A percentile compares a stretch with the other conserved stretches of the same genome.
These are phyloP conservation scores for Baccha elongata DNA, from an alignment of 2,888 invertebrate genomes.

Conservation along the genomic window DNA sequence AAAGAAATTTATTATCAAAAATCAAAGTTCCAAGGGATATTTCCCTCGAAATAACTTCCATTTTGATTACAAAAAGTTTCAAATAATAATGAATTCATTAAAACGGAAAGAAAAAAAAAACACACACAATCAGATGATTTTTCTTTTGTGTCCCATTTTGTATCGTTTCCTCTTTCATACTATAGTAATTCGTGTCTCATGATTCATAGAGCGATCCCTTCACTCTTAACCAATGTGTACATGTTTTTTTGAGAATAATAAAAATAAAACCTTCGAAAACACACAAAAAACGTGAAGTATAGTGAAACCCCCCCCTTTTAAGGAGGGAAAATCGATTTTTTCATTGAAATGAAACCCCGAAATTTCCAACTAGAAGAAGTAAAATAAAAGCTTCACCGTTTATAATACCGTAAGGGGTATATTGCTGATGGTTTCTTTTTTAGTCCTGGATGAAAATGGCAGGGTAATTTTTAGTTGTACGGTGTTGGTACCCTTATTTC, in stretches of 20 bases:
- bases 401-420: not conserved
- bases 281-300: not conserved
- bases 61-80: conserved; percentile 7
- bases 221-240: conserved; percentile 24
- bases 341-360: conserved; percentile 29
- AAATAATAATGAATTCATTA: conserved; percentile 14
- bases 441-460: conserved; percentile 26
- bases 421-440: conserved; percentile 23
- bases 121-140: conserved; percentile 30
- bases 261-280: conserved; percentile 42
- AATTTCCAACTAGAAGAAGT: conserved; percentile 10
- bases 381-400: conserved; percentile 40
- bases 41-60: not conserved
- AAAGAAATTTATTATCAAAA: conserved; percentile 10
- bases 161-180: conserved; percentile 17
- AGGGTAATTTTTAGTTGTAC: conserved; percentile 32
- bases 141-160: conserved; percentile 13
- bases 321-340: conserved; percentile 64
- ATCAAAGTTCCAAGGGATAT: conserved; percentile 2
- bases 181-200: conserved; percentile 16
- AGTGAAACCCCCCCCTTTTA: conserved; percentile 29
- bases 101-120: not conserved
- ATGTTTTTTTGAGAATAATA: conserved; percentile 36
- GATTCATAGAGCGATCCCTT: conserved; percentile 47
- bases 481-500: conserved; percentile 22